Percentiles rank a stretch among this genome's conserved stretches.
Conservation (phyloP, 2,113 vertebrate species). For the Ophiodon elongatus region DNA sequence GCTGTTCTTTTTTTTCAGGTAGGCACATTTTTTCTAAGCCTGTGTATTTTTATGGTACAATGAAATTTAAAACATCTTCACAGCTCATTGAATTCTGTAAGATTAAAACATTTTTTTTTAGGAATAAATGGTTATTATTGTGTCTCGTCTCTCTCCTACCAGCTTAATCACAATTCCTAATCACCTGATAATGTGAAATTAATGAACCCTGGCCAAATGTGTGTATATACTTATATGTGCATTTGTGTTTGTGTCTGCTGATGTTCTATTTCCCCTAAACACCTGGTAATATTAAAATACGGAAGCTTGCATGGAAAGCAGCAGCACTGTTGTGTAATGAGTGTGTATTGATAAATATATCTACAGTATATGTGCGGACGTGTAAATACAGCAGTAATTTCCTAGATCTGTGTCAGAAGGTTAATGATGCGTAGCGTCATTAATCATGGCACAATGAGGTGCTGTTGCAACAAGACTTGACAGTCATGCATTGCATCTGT, state of each 20-base stretch:
- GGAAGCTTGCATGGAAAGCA: not conserved
- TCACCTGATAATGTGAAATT: slow-evolving; percentile 51
- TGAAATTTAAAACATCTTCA: slow-evolving; percentile 28
- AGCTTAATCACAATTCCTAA: slow-evolving; percentile 48
- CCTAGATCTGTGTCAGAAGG: slow-evolving; percentile 41
- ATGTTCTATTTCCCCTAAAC: no score
- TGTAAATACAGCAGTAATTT: slow-evolving; percentile 28
- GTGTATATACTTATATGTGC: not conserved
- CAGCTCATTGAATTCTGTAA: slow-evolving; percentile 24
- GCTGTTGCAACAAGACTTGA: slow-evolving; percentile 35
- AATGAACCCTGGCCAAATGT: slow-evolving; percentile 39
- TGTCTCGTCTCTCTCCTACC: slow-evolving; percentile 15
- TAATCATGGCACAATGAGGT: slow-evolving; percentile 57
- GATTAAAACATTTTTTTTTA: no score
- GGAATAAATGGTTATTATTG: slow-evolving; percentile 50
- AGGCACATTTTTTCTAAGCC: no score
- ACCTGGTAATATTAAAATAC: not conserved
- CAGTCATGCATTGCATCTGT: slow-evolving; percentile 11
- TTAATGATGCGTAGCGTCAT: slow-evolving; percentile 58
- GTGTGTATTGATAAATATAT: not conserved
- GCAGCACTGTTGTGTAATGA: not conserved
- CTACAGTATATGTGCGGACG: not conserved
- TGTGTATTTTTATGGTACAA: not conserved
- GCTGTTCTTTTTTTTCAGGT: no score
- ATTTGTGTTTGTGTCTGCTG: no score